phyloP scores from a whole-genome alignment of 2,888 invertebrate genomes.

The Drosophila planitibia region DNA sequence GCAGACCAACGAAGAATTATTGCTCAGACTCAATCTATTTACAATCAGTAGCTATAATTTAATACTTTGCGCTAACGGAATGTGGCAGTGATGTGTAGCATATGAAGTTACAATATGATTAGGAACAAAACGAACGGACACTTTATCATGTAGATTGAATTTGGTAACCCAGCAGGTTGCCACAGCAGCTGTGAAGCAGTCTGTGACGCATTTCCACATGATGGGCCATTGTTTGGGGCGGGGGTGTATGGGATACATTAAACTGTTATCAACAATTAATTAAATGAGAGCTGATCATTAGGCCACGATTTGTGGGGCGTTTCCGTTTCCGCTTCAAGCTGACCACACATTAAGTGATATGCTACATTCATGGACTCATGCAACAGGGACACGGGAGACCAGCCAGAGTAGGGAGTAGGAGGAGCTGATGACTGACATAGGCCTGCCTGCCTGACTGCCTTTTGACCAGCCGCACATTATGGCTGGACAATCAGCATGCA shows the following conservation, averaged over 20 bases:
- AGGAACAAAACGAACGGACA: slow-evolving; percentile 14
- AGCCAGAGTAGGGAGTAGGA: not conserved
- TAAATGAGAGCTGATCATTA: slow-evolving; percentile 77
- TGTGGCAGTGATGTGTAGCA: slow-evolving; percentile 3
- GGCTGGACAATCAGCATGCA: slow-evolving; percentile 63
- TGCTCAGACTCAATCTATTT: not conserved
- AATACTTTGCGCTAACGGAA: slow-evolving; percentile 1
- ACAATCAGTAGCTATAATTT: not conserved
- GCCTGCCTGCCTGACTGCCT: slow-evolving; percentile 30
- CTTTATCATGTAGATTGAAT: slow-evolving; percentile 35
- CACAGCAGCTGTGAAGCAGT: slow-evolving; percentile 4
- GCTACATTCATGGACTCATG: slow-evolving; percentile 37
- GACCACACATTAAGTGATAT: slow-evolving; percentile 68
- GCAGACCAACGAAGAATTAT: not conserved
- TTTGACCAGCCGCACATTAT: slow-evolving; percentile 38
- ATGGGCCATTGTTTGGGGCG: not conserved
- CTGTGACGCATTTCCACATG: slow-evolving; percentile 51
- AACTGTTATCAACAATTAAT: slow-evolving; percentile 80
- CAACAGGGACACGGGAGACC: slow-evolving; percentile 14
- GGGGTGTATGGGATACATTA: slow-evolving; percentile 28
- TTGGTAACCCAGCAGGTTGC: slow-evolving; percentile 14
- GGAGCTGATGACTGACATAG: slow-evolving; percentile 12
- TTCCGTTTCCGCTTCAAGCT: slow-evolving; percentile 66
- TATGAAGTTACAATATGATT: slow-evolving; percentile 23
- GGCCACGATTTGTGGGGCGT: slow-evolving; percentile 78